Base-by-base conservation (phyloP, 2,113 vertebrate genomes). In the Protobothrops flavoviridis region DNA sequence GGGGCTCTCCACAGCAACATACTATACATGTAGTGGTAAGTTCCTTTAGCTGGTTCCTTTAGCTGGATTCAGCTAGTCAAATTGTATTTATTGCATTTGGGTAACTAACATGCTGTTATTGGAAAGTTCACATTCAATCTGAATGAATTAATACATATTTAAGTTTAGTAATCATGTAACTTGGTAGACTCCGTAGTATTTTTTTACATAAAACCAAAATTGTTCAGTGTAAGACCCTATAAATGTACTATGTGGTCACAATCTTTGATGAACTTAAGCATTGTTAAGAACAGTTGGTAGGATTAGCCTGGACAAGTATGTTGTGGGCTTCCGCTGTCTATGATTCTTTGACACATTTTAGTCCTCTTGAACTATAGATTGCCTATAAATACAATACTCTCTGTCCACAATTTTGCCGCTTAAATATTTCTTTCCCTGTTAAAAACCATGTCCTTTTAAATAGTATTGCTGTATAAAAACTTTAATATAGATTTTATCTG, bases 1-100 rank as follows among this genome's bases (percentile, higher is more conserved):
- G 98, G 98, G 97, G 98, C 98, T 98, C 96, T 96, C 97, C 97
- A 96, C 98, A 99, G 99, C 99, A 99, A 99, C 99, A 99, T 97
- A 99, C 99, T 98, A 99, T 99, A 98, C 99, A 99, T 97, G 99
- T 99, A 98, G 99, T 99, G 99, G 99, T 99, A 99, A 99, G 99
- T 99, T 98, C 96, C 96, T 97, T 97, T 96, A 24, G 95, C 97
- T 98, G 64, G 29, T 69, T 69, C 64, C 29, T 15, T 69, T 69
- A 69, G 20, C 91, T 89, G 92, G 61, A 92, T 94, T 95, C 93
- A 87, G 93, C n/a, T 94, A 85, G 89, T 90, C 12, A 91, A 29
- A 81, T 90, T 45, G 39, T 94, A 57, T 88, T 91, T 88, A 89
- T 53, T 20, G 8, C 87, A 23, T 56, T 48, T 87, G 64, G 81